Evolutionary conservation across 1,140 invertebrate species (phyloP).

Genomic region (Acromyrmex echinatior): DNA sequence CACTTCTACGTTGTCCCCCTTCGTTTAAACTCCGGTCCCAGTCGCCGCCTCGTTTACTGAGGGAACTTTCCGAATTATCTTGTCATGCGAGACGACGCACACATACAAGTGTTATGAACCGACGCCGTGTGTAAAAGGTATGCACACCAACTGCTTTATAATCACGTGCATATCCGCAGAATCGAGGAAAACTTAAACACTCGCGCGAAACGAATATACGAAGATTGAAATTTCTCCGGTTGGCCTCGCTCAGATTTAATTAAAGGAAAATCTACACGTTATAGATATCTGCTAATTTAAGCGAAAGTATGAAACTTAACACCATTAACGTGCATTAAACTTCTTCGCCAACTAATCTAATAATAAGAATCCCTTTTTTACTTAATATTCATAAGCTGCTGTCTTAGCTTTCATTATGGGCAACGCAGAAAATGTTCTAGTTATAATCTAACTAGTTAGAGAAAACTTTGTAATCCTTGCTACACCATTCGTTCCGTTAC

Average conservation of each 20-base stretch:
- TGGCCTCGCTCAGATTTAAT: slow-evolving; percentile 46
- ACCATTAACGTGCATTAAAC: slow-evolving; percentile 28
- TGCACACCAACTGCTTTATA: slow-evolving; percentile 51
- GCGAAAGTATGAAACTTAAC: slow-evolving; percentile 15
- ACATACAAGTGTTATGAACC: slow-evolving; percentile 74
- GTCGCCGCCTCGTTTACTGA: slow-evolving; percentile 49
- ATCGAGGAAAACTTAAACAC: slow-evolving; percentile 64
- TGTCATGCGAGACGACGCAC: slow-evolving; percentile 77
- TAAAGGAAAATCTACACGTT: slow-evolving; percentile 57
- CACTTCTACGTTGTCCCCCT: slow-evolving; percentile 39
- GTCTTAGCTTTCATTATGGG: slow-evolving; percentile 3
- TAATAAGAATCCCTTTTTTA: slow-evolving; percentile 37
- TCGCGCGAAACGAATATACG: slow-evolving; percentile 30
- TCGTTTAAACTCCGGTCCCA: slow-evolving; percentile 41
- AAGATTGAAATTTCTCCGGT: slow-evolving; percentile 66
- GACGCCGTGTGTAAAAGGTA: slow-evolving; percentile 67
- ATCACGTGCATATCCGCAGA: slow-evolving; percentile 44
- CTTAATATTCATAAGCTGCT: slow-evolving; percentile 34
- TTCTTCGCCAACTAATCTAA: slow-evolving; percentile 35
- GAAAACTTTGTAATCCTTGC: slow-evolving; percentile 18
- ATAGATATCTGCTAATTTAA: slow-evolving; percentile 38
- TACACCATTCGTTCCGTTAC: background rate
- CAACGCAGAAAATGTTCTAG: slow-evolving; percentile 6
- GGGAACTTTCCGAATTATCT: slow-evolving; percentile 84
- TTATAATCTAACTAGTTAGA: slow-evolving; percentile 30